phyloP scores from a whole-genome alignment of 2,797 vertebrate genomes.

The Petrocephalus sullivani region DNA sequence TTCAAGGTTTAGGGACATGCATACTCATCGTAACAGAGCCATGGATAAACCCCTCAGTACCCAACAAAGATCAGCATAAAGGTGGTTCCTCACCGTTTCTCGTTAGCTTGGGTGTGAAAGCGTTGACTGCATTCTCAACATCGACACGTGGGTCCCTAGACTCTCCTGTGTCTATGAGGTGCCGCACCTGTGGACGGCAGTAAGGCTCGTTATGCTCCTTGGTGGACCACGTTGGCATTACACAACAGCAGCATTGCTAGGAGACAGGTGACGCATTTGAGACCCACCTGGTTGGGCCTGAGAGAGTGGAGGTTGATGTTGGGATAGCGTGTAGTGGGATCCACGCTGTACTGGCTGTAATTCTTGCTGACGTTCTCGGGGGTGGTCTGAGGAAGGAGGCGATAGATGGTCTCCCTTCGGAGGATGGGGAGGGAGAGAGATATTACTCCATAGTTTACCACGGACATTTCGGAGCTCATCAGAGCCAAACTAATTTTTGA shows the following conservation, averaged over 20 bases:
- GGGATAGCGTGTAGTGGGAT: constrained; percentile 93
- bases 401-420: constrained; percentile 88
- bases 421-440: not conserved
- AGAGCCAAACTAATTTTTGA: not conserved
- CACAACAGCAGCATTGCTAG: not conserved
- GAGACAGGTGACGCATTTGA: not conserved
- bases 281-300: constrained; percentile 80
- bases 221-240: not conserved
- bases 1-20: constrained; percentile 6
- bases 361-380: constrained; percentile 97
- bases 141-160: constrained; percentile 77
- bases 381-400: constrained; percentile 92
- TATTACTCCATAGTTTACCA: not conserved
- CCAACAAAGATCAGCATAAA: not conserved
- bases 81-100: constrained; percentile 72
- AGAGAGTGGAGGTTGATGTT: constrained; percentile 89
- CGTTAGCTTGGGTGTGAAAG: constrained; percentile 76
- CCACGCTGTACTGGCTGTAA: constrained; percentile 90
- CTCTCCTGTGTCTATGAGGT: constrained; percentile 84
- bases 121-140: constrained; percentile 82
- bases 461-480: not conserved
- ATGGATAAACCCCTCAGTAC: not conserved
- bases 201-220: not conserved
- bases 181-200: constrained; percentile 70
- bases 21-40: not conserved